Evolutionary conservation across 1,140 invertebrate genomes (phyloP).

Genomic region (Heliconius melpomene): DNA sequence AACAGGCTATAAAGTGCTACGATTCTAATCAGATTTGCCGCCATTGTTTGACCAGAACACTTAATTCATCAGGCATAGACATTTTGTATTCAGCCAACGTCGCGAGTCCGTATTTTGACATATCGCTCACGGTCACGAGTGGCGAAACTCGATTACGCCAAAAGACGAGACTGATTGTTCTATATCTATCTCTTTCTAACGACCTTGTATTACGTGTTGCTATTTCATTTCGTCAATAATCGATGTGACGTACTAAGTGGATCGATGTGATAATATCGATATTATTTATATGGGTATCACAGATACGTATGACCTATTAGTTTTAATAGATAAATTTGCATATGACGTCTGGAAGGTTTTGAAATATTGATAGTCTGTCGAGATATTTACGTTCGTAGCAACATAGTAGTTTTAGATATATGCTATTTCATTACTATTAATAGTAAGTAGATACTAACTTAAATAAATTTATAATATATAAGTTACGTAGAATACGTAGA

Average conservation of each 20-base stretch:
- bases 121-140: slow-evolving; percentile 58
- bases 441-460: background rate
- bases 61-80: slow-evolving; percentile 43
- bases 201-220: slow-evolving; percentile 50
- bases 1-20: slow-evolving; percentile 9
- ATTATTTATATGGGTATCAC: background rate
- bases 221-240: slow-evolving; percentile 45
- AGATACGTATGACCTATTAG: slow-evolving; percentile 3
- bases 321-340: background rate
- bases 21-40: slow-evolving; percentile 24
- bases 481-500: background rate
- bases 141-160: slow-evolving; percentile 64
- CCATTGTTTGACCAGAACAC: slow-evolving; percentile 36
- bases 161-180: slow-evolving; percentile 42
- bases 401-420: background rate
- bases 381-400: background rate
- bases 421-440: background rate
- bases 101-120: slow-evolving; percentile 51
- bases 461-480: background rate
- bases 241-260: slow-evolving; percentile 19
- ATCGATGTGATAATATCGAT: slow-evolving; percentile 15
- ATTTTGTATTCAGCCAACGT: slow-evolving; percentile 39
- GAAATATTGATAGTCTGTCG: background rate
- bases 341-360: background rate
- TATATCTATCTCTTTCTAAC: slow-evolving; percentile 48